Base-by-base conservation (phyloP, 2,113 vertebrate genomes). In the Emydura subglobosa region DNA sequence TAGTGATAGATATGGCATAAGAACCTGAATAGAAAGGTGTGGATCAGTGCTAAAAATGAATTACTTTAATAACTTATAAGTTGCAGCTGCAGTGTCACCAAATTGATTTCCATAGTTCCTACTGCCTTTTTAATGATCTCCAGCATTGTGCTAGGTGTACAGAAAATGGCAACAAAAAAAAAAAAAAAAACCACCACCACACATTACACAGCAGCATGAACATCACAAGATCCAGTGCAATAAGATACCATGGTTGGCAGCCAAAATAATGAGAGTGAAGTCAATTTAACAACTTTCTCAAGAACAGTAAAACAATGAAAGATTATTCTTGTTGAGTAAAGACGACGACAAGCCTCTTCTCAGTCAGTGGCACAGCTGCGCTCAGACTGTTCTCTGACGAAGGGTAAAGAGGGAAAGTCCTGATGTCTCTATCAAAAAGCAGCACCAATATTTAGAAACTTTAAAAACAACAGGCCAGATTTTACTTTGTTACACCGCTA, bases 41-140 rank as follows among this genome's bases (percentile, higher is more conserved):
- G 91, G 95, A 91, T 74, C 85, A 85, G 47, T 11, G 59, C 53
- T 87, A 61, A 47, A 96, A 65, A 10, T 72, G 49, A 8, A 78
- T 57, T 47, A 90, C 68, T 44, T 29, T 79, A 89, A 57, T 92
- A 85, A 34, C 80, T 93, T n/a, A 44, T 86, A 96, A 85, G 34
- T 2, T 51, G 39, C 21, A 79, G 76, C n/a, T 86, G 31, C 78
- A 93, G 25, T 87, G 51, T 91, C 65, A 88, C 82, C 82, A 91
- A 83, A 91, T n/a, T 76, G 74, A 88, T 78, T 92, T 97, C 54
- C 83, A 82, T 54, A 91, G 79, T 90, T 89, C 82, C 85, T 96
- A 91, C 80, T 94, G 16, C 19, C 42, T 94, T 95, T 92, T 94
- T 68, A 95, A 94, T 84, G 92, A 79, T 87, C 86, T 80, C 74